Base-by-base conservation (phyloP, 1,140 invertebrate genomes). In the Drosophila baimaii region DNA sequence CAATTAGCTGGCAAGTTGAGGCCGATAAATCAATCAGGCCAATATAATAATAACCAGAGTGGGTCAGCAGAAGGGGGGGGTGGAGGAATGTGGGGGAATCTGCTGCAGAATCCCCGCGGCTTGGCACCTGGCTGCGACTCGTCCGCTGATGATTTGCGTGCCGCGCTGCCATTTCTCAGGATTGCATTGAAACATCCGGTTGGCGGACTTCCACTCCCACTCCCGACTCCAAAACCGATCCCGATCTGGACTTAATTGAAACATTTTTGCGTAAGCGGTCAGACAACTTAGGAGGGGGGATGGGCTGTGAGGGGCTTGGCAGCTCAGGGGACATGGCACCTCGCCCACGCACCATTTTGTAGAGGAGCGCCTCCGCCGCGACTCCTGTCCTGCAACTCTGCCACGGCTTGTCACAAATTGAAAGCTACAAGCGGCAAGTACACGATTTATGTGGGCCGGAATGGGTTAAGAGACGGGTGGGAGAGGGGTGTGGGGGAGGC, bases 381-480 rank as follows among this genome's bases (percentile, higher is more conserved):
- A 44, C 71, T 82, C 61, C 81, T 71, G 74, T 62, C 74, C 64
- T 62, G 64, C 64, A 66, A 47, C 49, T 41, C 49, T 76, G 72
- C 72, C 65, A 57, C 65, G 68, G 65, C 65, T 69, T 83, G 84
- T 88, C 83, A 88, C 84, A 88, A 88, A 88, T 88, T 88, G 83
- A 88, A 88, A 88, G 84, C 83, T 88, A 88, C 83, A 88, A 88
- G 84, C 83, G 76, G 79, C 84, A 89, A 83, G 84, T 88, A 88
- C 83, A 88, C 84, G 84, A 88, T 88, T 88, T 88, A 88, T 88
- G 83, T 88, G 83, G 83, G 83, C 83, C 64, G 82, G 82, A 59
- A 33, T 72, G 68, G 52, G 66, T n/a, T 17, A 27, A 41, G 63
- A n/a, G 27, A 0, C 10, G 47, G 25, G 5, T 4, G n/a, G 6